Conservation (phyloP, 2,113 vertebrate species). For the Pitta sordida region DNA sequence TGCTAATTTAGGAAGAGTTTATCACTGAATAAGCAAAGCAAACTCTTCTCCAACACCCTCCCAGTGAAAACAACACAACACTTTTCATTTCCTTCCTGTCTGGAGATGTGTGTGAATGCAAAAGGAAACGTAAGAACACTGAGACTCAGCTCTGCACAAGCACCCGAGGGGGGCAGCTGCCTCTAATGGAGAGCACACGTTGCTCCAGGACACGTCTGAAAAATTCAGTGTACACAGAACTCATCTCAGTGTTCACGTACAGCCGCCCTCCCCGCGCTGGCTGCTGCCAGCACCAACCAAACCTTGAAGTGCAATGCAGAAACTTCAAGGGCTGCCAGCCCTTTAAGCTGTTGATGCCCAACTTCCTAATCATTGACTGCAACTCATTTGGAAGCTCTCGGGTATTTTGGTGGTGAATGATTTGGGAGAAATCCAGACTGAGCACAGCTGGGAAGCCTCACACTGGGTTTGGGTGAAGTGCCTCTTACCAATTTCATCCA, state of each 20-base stretch:
- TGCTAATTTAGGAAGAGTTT: background rate
- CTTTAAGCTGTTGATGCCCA: background rate
- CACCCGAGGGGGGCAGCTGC: background rate
- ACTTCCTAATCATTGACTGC: background rate
- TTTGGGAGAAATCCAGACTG: background rate
- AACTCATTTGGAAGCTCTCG: background rate
- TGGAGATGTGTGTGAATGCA: background rate
- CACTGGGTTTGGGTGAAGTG: background rate
- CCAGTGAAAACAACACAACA: background rate
- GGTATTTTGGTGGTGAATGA: background rate
- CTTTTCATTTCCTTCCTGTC: background rate
- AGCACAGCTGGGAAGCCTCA: background rate
- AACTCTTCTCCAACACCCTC: background rate
- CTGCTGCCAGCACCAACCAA: background rate
- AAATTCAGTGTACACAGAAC: background rate
- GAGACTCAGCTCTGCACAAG: background rate
- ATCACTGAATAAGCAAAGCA: background rate
- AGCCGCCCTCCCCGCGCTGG: background rate
- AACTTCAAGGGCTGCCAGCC: background rate
- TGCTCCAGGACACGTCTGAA: background rate
- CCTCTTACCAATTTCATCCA: constrained; percentile 72
- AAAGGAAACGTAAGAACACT: background rate
- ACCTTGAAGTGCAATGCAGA: background rate
- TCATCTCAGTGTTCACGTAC: background rate
- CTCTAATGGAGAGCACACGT: background rate